phyloP scores from a whole-genome alignment of 2,797 vertebrate species.

The Limosa lapponica region DNA sequence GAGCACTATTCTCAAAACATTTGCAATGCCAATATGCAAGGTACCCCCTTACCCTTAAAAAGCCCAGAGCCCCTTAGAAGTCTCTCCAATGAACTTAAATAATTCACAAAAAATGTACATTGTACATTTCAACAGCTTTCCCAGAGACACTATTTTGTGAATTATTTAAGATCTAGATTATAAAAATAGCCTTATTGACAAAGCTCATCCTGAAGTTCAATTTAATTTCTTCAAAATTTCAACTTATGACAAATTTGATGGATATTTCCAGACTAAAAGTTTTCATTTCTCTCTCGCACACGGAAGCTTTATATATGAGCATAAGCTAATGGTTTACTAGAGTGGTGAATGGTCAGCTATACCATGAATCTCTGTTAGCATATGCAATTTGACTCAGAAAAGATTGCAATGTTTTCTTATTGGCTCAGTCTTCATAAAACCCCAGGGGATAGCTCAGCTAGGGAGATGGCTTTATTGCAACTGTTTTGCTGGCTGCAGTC shows the following conservation, averaged over 20 bases:
- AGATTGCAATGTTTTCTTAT: background rate
- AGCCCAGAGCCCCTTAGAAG: background rate
- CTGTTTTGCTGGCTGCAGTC: background rate
- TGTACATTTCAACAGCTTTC: background rate
- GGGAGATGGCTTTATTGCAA: background rate
- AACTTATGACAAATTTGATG: background rate
- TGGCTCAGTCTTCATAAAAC: background rate
- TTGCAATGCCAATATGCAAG: background rate
- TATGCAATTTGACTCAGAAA: background rate
- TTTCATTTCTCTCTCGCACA: background rate
- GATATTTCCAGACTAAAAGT: background rate
- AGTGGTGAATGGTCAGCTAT: background rate
- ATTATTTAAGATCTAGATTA: background rate
- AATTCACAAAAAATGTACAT: background rate
- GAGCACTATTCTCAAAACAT: background rate
- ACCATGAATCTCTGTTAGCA: background rate
- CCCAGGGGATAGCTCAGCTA: background rate
- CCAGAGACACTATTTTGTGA: background rate
- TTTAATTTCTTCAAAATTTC: background rate
- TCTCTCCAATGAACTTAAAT: background rate
- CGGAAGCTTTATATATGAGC: background rate
- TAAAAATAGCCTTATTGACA: background rate
- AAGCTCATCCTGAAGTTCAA: background rate
- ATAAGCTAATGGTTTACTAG: background rate
- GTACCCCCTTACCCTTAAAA: background rate